Percentiles rank a stretch among this genome's conserved stretches.
These are phyloP conservation scores for Linnaemya tessellans DNA, from an alignment of 2,888 invertebrate genomes.

Conservation along the genomic window DNA sequence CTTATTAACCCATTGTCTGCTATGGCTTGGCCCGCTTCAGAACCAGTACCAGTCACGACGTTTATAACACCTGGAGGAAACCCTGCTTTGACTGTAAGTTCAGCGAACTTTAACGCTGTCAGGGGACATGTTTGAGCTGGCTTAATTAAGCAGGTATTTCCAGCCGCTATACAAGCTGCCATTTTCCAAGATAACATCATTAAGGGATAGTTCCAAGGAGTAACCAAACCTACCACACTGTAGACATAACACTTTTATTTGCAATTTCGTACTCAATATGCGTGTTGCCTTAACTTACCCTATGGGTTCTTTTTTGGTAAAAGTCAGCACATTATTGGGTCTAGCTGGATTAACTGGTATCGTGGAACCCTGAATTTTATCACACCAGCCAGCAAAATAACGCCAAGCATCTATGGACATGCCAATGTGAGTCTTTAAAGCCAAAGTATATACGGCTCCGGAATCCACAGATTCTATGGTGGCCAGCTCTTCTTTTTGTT, in stretches of 20 bases:
- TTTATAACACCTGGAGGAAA: conserved; percentile 98
- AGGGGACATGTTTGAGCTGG: conserved; percentile 96
- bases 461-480: conserved; percentile 97
- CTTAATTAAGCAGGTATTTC: conserved; percentile 97
- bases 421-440: conserved; percentile 97
- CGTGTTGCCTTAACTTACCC: conserved; percentile 85
- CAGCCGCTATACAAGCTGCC: conserved; percentile 98
- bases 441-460: conserved; percentile 98
- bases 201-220: conserved; percentile 99
- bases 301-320: conserved; percentile 95
- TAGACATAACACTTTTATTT: conserved; percentile 65
- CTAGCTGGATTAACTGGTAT: conserved; percentile 96
- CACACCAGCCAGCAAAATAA: conserved; percentile 98
- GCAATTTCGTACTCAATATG: background rate
- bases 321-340: conserved; percentile 94
- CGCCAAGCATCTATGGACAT: conserved; percentile 99
- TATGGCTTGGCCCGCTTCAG: conserved; percentile 92
- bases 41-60: conserved; percentile 93
- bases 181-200: conserved; percentile 99
- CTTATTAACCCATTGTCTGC: conserved; percentile 93
- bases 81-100: conserved; percentile 94
- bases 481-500: conserved; percentile 96
- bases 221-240: conserved; percentile 95
- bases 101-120: conserved; percentile 97
- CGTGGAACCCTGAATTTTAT: conserved; percentile 96